Conservation (phyloP, 2,113 vertebrate genomes). For the Athene cunicularia region DNA sequence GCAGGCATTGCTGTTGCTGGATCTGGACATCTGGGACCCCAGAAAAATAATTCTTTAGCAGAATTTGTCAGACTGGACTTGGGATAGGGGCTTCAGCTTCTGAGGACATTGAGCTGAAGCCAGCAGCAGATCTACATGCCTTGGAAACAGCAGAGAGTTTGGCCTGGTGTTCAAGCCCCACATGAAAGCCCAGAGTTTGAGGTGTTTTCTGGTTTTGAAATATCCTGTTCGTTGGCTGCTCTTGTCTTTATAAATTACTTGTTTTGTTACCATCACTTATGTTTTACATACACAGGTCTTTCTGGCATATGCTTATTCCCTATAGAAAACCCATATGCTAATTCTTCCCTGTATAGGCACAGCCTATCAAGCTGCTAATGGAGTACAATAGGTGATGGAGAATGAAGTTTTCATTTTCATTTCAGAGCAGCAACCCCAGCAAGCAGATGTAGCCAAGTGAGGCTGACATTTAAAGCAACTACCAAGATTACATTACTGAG, state of each 20-base stretch:
- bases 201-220: neutral
- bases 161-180: neutral
- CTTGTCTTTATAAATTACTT: neutral
- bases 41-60: neutral
- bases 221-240: neutral
- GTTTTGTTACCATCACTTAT: neutral
- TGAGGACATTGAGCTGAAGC: neutral
- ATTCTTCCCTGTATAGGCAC: neutral
- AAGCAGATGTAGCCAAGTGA: constrained; percentile 29
- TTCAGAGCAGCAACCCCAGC: neutral
- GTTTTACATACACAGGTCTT: neutral
- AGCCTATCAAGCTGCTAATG: neutral
- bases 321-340: neutral
- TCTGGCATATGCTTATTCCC: neutral
- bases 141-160: neutral
- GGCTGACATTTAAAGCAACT: constrained; percentile 54
- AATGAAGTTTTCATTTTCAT: neutral
- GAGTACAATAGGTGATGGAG: neutral
- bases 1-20: neutral
- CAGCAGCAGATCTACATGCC: neutral
- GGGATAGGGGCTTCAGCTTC: neutral
- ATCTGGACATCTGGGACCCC: neutral
- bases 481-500: constrained; percentile 36
- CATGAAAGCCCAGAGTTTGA: neutral
- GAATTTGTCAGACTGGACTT: neutral